These are phyloP conservation scores for Gandaritis pyraliata DNA, from an alignment of 2,888 invertebrate species.

Conservation along the genomic window DNA sequence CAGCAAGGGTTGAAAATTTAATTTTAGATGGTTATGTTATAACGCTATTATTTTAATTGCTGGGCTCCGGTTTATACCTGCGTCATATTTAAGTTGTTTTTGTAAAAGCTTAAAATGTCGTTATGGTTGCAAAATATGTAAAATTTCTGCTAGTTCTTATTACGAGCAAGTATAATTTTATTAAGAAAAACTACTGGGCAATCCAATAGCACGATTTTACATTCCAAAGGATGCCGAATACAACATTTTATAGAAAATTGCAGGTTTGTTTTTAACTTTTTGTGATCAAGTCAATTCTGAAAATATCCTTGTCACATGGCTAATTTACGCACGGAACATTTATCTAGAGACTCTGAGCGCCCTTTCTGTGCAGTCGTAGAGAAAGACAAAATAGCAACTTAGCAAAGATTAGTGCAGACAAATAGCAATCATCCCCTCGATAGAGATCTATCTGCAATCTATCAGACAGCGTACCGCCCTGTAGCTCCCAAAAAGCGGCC, in stretches of 20 bases:
- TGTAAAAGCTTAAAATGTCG: conserved; percentile 30
- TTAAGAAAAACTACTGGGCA: too few relatives aligned
- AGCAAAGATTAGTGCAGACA: conserved; percentile 57
- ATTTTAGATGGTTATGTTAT: conserved; percentile 74
- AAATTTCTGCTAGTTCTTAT: too few relatives aligned
- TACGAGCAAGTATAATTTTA: too few relatives aligned
- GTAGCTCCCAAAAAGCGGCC: conserved; percentile 33
- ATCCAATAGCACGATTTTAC: too few relatives aligned
- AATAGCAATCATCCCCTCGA: conserved; percentile 57
- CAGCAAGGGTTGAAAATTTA: conserved; percentile 77
- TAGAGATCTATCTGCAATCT: conserved; percentile 50
- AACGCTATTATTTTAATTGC: conserved; percentile 75
- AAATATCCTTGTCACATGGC: too few relatives aligned
- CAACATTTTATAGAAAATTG: too few relatives aligned
- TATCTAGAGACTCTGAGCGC: not conserved
- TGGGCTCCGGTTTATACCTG: conserved; percentile 43
- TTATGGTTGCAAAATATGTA: too few relatives aligned
- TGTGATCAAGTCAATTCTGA: too few relatives aligned
- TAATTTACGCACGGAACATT: too few relatives aligned
- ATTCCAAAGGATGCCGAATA: too few relatives aligned
- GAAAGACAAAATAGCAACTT: conserved; percentile 49
- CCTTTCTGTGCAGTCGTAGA: not conserved
- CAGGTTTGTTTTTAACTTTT: too few relatives aligned
- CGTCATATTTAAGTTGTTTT: conserved; percentile 13
- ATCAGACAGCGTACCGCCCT: conserved; percentile 42